phyloP scores from a whole-genome alignment of 1,140 invertebrate genomes.

The Idris sp. region DNA sequence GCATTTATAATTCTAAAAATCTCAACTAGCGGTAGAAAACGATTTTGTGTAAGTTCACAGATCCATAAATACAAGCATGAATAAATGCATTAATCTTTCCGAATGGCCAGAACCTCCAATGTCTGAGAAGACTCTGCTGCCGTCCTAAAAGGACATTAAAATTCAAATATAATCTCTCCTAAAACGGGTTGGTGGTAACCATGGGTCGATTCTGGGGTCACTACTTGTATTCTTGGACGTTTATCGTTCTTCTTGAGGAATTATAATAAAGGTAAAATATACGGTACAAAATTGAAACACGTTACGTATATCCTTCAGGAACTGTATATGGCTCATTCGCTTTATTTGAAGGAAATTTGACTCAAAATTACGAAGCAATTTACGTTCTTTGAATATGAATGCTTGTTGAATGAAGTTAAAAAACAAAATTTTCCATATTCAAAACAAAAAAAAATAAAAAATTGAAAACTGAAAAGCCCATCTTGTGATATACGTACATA shows the following conservation, averaged over 20 bases:
- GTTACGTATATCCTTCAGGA: slow-evolving; percentile 23
- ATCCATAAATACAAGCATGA: slow-evolving; percentile 72
- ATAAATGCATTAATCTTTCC: slow-evolving; percentile 70
- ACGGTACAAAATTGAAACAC: slow-evolving; percentile 47
- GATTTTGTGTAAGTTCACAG: slow-evolving; percentile 13
- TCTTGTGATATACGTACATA: no score
- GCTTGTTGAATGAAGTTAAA: slow-evolving; percentile 29
- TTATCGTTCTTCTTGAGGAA: slow-evolving; percentile 38
- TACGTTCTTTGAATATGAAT: slow-evolving; percentile 24
- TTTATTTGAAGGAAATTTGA: slow-evolving; percentile 27
- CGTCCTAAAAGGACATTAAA: slow-evolving; percentile 62
- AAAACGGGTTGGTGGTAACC: slow-evolving; percentile 56
- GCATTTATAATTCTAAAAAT: slow-evolving; percentile 12
- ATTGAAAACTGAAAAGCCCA: no score
- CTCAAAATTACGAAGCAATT: slow-evolving; percentile 31
- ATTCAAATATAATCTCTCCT: slow-evolving; percentile 71
- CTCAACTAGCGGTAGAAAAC: slow-evolving; percentile 5
- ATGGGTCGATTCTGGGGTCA: slow-evolving; percentile 53
- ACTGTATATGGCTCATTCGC: slow-evolving; percentile 33
- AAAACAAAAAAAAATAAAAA: no score
- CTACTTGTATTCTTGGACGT: slow-evolving; percentile 47
- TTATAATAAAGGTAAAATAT: slow-evolving; percentile 55
- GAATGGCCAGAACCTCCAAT: slow-evolving; percentile 51
- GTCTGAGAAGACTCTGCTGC: slow-evolving; percentile 27
- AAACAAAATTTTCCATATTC: no score